Percentiles rank a stretch among this genome's conserved stretches.
phyloP scores from a whole-genome alignment of 2,888 invertebrate species.

The Papilio protenor region DNA sequence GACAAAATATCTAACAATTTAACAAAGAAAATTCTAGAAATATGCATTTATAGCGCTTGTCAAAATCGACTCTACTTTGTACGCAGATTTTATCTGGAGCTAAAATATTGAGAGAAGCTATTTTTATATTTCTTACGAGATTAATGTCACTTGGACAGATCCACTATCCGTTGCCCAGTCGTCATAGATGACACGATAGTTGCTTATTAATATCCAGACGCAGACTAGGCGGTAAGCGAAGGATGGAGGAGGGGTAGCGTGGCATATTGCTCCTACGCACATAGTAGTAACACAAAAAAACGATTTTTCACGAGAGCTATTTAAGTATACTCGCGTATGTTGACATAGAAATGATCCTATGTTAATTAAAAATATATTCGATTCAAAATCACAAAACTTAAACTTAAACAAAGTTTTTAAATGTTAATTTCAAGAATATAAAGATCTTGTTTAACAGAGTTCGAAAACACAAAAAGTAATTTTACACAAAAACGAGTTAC shows the following conservation, averaged over 20 bases:
- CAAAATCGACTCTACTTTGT: neutral
- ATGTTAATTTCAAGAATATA: neutral
- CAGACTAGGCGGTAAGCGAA: neutral
- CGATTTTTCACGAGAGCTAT: neutral
- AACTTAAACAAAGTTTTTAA: neutral
- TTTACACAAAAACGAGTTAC: neutral
- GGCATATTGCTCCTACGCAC: neutral
- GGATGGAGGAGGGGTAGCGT: neutral
- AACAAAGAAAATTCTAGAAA: neutral
- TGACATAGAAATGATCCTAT: neutral
- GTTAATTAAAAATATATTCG: neutral
- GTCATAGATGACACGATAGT: conserved; percentile 31
- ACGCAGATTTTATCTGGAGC: neutral
- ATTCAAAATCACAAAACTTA: neutral
- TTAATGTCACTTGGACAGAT: conserved; percentile 5
- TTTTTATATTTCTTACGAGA: neutral
- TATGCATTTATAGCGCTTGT: neutral
- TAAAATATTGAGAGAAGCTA: neutral
- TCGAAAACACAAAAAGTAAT: neutral
- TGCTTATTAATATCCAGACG: conserved; percentile 28
- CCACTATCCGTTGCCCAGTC: neutral
- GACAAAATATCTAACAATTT: neutral
- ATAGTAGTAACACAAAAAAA: neutral
- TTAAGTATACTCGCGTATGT: neutral
- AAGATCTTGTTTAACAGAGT: neutral